phyloP scores from a whole-genome alignment of 2,113 vertebrate species.

The Asarcornis scutulata region DNA sequence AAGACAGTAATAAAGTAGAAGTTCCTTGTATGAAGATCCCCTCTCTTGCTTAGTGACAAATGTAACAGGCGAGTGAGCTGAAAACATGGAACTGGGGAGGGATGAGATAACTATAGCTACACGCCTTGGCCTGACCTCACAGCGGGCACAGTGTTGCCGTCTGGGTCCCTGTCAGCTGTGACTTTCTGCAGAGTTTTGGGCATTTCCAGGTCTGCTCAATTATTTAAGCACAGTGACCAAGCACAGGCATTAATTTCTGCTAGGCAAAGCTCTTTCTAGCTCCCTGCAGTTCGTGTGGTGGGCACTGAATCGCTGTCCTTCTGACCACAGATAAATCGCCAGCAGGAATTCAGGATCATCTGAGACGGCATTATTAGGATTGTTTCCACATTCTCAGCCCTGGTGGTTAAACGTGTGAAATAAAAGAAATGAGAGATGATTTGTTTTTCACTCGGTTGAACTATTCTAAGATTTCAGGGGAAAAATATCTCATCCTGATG shows the following conservation, averaged over 20 bases:
- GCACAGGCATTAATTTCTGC: background rate
- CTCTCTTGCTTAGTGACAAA: background rate
- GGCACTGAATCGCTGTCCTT: background rate
- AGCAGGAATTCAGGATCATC: background rate
- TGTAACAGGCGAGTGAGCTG: background rate
- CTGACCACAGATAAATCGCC: background rate
- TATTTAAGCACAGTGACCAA: background rate
- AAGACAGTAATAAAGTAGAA: background rate
- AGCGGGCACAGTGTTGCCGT: background rate
- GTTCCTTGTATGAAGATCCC: background rate
- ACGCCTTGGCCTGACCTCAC: background rate
- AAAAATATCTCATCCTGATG: background rate
- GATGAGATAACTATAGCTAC: background rate
- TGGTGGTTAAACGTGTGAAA: background rate
- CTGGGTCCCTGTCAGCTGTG: fast-evolving
- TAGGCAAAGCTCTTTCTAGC: background rate
- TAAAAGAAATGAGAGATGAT: slow-evolving; percentile 24
- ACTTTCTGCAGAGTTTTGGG: background rate
- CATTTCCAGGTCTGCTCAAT: background rate
- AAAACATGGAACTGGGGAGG: background rate
- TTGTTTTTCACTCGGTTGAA: background rate
- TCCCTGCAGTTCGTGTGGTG: background rate
- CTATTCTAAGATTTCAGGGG: slow-evolving; percentile 1
- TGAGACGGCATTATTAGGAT: background rate
- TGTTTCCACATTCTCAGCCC: background rate